Evolutionary conservation across 1,140 invertebrate genomes (phyloP), one percentile per base, ranked within the genome.

Genomic region (Lepeophtheirus salmonis): DNA sequence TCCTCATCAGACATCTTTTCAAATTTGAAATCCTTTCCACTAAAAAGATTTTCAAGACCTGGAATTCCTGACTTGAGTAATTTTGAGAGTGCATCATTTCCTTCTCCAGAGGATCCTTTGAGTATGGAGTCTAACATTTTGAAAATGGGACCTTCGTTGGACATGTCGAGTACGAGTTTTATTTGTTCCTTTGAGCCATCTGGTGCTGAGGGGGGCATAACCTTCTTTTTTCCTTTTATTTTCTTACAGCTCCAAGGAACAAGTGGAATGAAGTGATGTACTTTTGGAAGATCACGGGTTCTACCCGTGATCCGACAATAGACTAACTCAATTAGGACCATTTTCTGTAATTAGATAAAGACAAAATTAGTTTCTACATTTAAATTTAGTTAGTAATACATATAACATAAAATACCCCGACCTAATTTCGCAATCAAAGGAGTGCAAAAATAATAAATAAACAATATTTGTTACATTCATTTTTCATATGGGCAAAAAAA

Each of bases 81-180:
- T 13, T 61, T 61, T 2, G n/a, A 13, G 2, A 61, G 50, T 2
- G 59, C 59, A 53, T 61, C 49, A 13, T 53, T 21, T 14, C 17
- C 59, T 54, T 50, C 24, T 14, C 51, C 51, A 16, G 30, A 16
- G n/a, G 23, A 26, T 22, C 51, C 59, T 12, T 48, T 25, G 12
- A 61, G 22, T 22, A 61, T 61, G 18, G 59, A 61, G 4, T 61
- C 59, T 10, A 61, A 20, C 59, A 61, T 61, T 4, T 53, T 52
- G 50, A 61, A 61, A 48, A 61, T 61, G 1, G 59, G 59, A 52
- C 59, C 59, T 3, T 61, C 59, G 50, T 61, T 61, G 59, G 59
- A 61, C 59, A 61, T 61, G 24, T 61, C 59, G 20, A 61, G 49
- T 14, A 61, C 59, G 18, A 61, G 51, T 26, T 61, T 61, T 6